Conservation (phyloP, 1,140 invertebrate species). For the Drosophila jambulina region DNA sequence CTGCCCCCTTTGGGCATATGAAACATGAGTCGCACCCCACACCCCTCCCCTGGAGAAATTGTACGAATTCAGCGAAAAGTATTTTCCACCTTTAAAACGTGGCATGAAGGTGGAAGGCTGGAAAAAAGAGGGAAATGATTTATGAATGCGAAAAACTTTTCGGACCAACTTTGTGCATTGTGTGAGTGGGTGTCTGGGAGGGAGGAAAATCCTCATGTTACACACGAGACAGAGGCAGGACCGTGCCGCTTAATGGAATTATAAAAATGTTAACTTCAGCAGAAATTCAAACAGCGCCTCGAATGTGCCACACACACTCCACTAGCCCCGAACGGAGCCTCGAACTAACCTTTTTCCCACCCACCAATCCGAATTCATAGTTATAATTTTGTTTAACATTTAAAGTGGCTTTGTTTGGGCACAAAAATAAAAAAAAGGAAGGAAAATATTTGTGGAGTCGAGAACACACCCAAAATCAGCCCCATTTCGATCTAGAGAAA, state of each 20-base stretch:
- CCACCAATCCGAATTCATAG: constrained; percentile 44
- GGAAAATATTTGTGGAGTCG: constrained; percentile 42
- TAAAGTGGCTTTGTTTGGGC: constrained; percentile 72
- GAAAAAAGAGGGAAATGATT: constrained; percentile 71
- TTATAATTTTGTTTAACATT: constrained; percentile 83
- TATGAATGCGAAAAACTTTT: constrained; percentile 80
- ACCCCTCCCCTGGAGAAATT: constrained; percentile 46
- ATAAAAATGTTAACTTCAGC: constrained; percentile 83
- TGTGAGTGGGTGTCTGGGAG: constrained; percentile 29
- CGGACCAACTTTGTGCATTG: constrained; percentile 70
- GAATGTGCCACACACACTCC: constrained; percentile 28
- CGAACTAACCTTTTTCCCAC: constrained; percentile 61
- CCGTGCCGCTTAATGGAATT: constrained; percentile 74
- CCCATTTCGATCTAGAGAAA: constrained; percentile 20
- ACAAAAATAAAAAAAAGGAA: constrained; percentile 8
- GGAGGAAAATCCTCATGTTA: constrained; percentile 60
- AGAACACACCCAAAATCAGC: constrained; percentile 13
- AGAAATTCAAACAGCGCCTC: constrained; percentile 76
- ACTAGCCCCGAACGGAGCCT: constrained; percentile 24
- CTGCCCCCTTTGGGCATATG: constrained; percentile 48
- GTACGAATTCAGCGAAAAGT: constrained; percentile 83
- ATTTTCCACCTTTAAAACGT: constrained; percentile 79
- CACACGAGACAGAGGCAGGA: constrained; percentile 43
- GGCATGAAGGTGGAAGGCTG: constrained; percentile 25
- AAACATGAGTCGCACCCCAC: constrained; percentile 49